Evolutionary conservation across 2,113 vertebrate species (phyloP), one percentile per base, ranked within the genome.

Genomic region (Paramormyrops kingsleyae): DNA sequence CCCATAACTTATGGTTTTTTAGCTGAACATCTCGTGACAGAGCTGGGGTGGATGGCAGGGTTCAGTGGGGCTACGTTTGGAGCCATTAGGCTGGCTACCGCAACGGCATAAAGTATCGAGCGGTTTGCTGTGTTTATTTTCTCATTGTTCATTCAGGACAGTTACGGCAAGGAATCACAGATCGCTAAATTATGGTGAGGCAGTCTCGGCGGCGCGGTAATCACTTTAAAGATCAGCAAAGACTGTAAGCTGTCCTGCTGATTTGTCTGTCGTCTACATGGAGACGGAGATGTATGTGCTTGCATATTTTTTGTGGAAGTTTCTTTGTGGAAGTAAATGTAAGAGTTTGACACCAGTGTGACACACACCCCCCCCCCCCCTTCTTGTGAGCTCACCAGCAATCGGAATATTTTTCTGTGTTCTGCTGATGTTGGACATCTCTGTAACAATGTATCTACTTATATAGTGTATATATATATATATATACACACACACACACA

Each of bases 391-490:
- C n/a, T 70, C n/a, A 70, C 4, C n/a, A 13, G n/a, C 62, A 62
- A 62, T 62, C 91, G 89, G 89, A 94, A 92, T 92, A 88, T 49
- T 94, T 89, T 44, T 83, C 77, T 39, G 24, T 47, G 83, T 91
- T 93, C 91, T 91, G 49, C 87, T 89, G 92, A 91, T 83, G 88
- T 91, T 92, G 90, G 59, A 89, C 89, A 87, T 93, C 88, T 21
- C 88, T 90, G 19, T 91, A 91, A 93, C 92, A 92, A 91, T 90
- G 49, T 89, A 90, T 17, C 62, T 62, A 44, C n/a, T 66, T 39
- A 88, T n/a, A 35, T 27, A 53, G 53, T 19, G 83, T n/a, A n/a
- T n/a, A 50, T 49, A 24, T 3, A 27, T 27, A 84, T 49, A n/a
- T n/a, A n/a, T n/a, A n/a, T n/a, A n/a, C n/a, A n/a, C n/a, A n/a